Evolutionary conservation across 2,797 vertebrate species (phyloP).

Genomic region (Valencia hispanica): DNA sequence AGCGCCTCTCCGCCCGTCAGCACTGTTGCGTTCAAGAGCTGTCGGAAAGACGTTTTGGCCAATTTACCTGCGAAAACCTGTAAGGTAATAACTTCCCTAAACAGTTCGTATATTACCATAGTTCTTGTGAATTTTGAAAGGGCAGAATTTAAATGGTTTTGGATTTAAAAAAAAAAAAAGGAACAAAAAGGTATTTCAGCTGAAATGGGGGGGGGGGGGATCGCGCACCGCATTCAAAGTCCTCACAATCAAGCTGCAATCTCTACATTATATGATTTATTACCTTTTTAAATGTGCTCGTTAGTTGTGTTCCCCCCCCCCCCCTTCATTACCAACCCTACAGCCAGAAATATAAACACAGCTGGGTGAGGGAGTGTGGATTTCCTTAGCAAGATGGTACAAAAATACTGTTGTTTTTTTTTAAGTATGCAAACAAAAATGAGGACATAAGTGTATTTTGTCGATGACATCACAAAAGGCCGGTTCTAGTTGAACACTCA

Average conservation of each 20-base stretch:
- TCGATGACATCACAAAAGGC: background rate
- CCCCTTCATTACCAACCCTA: background rate
- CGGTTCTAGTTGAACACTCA: background rate
- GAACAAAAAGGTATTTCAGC: background rate
- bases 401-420: background rate
- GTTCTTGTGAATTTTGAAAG: background rate
- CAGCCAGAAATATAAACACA: background rate
- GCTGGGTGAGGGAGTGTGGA: background rate
- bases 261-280: background rate
- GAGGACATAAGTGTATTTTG: background rate
- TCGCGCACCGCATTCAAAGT: background rate
- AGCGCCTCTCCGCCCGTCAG: background rate
- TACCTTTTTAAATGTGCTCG: background rate
- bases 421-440: background rate
- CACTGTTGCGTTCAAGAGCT: slow-evolving; percentile 13
- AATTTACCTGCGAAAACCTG: background rate
- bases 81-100: background rate
- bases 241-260: background rate
- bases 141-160: background rate
- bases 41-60: slow-evolving; percentile 1
- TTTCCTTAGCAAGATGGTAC: background rate
- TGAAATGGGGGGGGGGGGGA: background rate
- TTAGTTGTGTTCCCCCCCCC: too few relatives aligned
- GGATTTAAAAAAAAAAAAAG: too few relatives aligned
- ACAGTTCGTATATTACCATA: background rate